Evolutionary conservation across 2,888 invertebrate species (phyloP), one percentile per base, ranked within the genome.

Genomic region (Geotrupes spiniger): DNA sequence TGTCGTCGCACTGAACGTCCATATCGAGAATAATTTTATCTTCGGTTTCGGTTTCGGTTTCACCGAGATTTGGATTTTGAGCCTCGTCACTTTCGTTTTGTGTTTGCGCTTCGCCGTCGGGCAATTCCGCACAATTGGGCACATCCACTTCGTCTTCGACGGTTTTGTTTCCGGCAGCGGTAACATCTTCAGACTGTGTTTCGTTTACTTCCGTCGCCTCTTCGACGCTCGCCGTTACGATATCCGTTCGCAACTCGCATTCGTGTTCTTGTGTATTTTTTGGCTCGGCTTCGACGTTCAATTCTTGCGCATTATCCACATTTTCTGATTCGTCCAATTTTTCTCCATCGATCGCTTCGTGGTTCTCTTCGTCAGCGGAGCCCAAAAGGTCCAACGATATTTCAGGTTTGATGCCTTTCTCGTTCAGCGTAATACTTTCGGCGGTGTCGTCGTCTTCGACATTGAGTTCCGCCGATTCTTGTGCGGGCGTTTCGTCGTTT

Each of bases 1-100:
- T 33, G 11, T 44, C 43, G 6, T 45, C 49, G 17, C 33, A 26
- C 38, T 46, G 31, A 4, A 38, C 26, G 14, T 46, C 36, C 2
- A 21, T 41, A 6, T 29, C 31, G n/a, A n/a, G n/a, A n/a, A n/a
- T n/a, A n/a, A n/a, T n/a, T n/a, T 21, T 21, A 3, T 21, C 21
- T 4, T 21, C 21, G 21, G 21, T 4, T 21, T 21, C 4, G 3
- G 21, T 21, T 4, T 21, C 6, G 21, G 4, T 21, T 21, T 21
- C 21, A 4, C 3, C 21, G 21, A 21, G 4, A 6, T 21, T 17
- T 17, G 9, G 37, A 10, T 10, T 41, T 28, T 14, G 10, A 11
- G 12, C 15, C 28, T 26, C 12, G 12, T 27, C 11, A n/a, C 6
- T 16, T 15, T 41, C 26, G n/a, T 14, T 17, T 25, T 4, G 9